Base-by-base conservation (phyloP, 2,888 invertebrate genomes). In the Palloptera scutellata region DNA sequence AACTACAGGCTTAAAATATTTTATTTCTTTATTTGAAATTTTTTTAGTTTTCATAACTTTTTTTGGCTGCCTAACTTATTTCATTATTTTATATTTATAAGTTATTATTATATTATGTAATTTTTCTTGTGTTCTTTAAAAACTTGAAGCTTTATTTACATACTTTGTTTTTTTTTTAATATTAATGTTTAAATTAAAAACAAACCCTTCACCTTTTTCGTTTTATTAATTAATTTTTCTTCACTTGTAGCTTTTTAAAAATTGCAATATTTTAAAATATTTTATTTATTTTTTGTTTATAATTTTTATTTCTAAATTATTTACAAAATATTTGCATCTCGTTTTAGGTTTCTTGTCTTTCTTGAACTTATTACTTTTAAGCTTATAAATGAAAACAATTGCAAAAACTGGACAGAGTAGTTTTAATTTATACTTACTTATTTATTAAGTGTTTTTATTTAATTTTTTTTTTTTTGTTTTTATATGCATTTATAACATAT, bases 291-390 rank as follows among this genome's bases (percentile, higher is more conserved):
- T 59, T 20, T 55, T 19, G 15, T 10, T 40, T 53, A 67, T 64
- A 51, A 60, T 30, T 60, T 20, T 51, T 19, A 42, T 19, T 61
- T 66, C 66, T 67, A 72, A 73, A 75, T 76, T 78, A 81, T 79
- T 73, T 77, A 79, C 79, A 78, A 75, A 77, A 75, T 73, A 76
- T 15, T 60, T 61, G 57, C 52, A 59, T 62, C 64, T 66, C 45
- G 13, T 48, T 40, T 19, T 51, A 30, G 41, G 55, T 40, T 68
- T 60, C 52, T 61, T 61, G 66, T 45, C 43, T 66, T 58, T 61
- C 51, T 15, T 53, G 11, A 64, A 20, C 42, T 51, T 55, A 59
- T 64, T 54, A 58, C 40, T 70, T 62, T 61, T 70, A 68, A 64
- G 65, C 69, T 70, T 70, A 70, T 66, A 64, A 70, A 67, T 72